Conservation (phyloP, 2,888 invertebrate species). For the Xanthia icteritia region DNA sequence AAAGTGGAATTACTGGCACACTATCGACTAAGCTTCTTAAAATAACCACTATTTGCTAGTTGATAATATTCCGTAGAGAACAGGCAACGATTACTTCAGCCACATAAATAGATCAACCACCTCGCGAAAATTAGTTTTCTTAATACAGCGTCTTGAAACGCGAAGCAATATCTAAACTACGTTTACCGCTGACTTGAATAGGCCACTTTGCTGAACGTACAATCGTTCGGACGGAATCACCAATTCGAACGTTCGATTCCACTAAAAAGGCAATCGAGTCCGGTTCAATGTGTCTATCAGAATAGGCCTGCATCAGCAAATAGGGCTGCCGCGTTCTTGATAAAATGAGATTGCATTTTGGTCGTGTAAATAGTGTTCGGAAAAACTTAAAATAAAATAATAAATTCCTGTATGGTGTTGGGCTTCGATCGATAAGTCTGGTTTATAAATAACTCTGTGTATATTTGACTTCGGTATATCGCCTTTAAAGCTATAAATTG, state of each 20-base stretch:
- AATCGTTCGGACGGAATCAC: slow-evolving; percentile 59
- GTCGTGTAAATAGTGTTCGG: slow-evolving; percentile 42
- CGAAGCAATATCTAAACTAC: slow-evolving; percentile 49
- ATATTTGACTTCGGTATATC: neutral
- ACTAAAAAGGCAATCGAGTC: slow-evolving; percentile 66
- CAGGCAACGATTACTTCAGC: neutral
- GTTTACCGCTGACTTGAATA: slow-evolving; percentile 56
- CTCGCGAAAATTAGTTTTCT: slow-evolving; percentile 32
- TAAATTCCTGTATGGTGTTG: slow-evolving; percentile 20
- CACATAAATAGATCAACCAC: slow-evolving; percentile 19
- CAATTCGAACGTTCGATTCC: slow-evolving; percentile 60
- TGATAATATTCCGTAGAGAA: neutral
- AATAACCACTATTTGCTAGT: slow-evolving; percentile 1
- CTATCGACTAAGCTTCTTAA: slow-evolving; percentile 12
- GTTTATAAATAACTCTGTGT: slow-evolving; percentile 9
- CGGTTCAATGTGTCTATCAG: slow-evolving; percentile 62
- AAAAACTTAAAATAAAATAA: too few relatives aligned
- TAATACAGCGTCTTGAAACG: slow-evolving; percentile 39
- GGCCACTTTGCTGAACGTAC: slow-evolving; percentile 60
- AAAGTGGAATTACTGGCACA: slow-evolving; percentile 20
- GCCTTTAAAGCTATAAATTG: neutral
- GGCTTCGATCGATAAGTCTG: slow-evolving; percentile 27
- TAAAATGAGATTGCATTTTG: slow-evolving; percentile 59
- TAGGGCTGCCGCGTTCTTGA: slow-evolving; percentile 41
- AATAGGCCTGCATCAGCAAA: slow-evolving; percentile 64